Evolutionary conservation across 1,140 invertebrate genomes (phyloP), one percentile per base, ranked within the genome.

Genomic region (Pogonomyrmex barbatus): DNA sequence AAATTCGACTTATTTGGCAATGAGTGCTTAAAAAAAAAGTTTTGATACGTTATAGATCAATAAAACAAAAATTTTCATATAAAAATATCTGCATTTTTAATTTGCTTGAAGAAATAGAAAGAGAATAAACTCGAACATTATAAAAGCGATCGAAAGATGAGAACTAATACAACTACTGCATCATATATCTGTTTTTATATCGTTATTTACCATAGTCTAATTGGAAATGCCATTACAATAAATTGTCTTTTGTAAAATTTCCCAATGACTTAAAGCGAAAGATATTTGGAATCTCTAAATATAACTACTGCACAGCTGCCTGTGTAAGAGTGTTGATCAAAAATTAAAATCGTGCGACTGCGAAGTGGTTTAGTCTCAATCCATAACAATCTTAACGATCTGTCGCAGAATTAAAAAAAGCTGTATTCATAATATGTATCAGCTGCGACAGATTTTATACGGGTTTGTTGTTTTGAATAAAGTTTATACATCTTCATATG

Each of bases 241-340:
- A 77, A 77, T 77, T 24, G 6, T 24, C 33, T 39, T 78, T 4
- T 52, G 9, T 78, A 65, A 39, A 78, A 65, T 67, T 78, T 10
- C 60, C 45, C 2, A 52, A 65, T 65, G 14, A 63, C 63, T 39
- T 65, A 78, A 78, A 77, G 24, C 9, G 4, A 9, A 77, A 77
- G 5, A 63, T 63, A 78, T 77, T 77, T 77, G 14, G 14, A 4
- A 4, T 8, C 58, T 78, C 8, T 47, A 17, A 17, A 62, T 14
- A 24, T 62, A 62, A 77, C 42, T 36, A 4, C 14, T 14, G 12
- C 36, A 36, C 39, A 75, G 42, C 50, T 78, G 42, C 12, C 30
- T 78, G 42, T 10, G 10, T 63, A 45, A 67, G 17, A 67, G n/a
- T 8, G 24, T 30, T 39, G 45, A 63, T 63, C 10, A 63, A 78